Conservation (phyloP, 1,140 invertebrate species). For the Drosophila grimshawi region DNA sequence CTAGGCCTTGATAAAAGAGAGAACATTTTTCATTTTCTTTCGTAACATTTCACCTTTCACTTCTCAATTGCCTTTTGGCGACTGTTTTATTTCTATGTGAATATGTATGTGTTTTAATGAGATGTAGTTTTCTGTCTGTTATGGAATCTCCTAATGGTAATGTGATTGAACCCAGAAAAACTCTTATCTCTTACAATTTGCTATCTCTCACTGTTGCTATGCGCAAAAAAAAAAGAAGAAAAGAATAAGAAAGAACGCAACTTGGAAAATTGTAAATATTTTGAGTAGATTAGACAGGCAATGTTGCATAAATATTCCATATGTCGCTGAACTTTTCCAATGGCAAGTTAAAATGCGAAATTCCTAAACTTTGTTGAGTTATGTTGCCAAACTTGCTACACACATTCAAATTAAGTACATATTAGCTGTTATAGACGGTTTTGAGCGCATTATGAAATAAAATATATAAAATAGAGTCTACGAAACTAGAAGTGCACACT, state of each 20-base stretch:
- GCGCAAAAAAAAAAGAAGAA: conserved; percentile 20
- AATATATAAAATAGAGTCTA: too few relatives aligned
- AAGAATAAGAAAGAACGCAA: not conserved
- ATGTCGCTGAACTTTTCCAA: conserved; percentile 52
- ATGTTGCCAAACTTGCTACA: conserved; percentile 12
- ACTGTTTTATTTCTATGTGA: conserved; percentile 40
- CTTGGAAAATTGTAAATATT: conserved; percentile 3
- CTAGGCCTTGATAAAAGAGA: conserved; percentile 35
- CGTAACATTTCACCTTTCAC: conserved; percentile 25
- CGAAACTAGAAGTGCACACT: too few relatives aligned
- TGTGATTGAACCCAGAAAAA: conserved; percentile 62
- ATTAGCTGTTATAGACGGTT: not conserved
- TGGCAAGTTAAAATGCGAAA: conserved; percentile 51
- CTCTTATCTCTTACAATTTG: conserved; percentile 52
- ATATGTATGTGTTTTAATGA: conserved; percentile 75
- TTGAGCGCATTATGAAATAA: not conserved
- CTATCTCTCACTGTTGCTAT: conserved; percentile 47
- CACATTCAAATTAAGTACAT: not conserved
- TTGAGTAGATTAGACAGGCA: not conserved
- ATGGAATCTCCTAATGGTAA: conserved; percentile 28
- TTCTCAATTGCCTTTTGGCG: conserved; percentile 16
- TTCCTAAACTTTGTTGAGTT: conserved; percentile 14
- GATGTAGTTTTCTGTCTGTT: conserved; percentile 15
- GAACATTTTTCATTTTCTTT: not conserved
- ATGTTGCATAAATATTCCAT: conserved; percentile 28